Evolutionary conservation across 2,888 invertebrate species (phyloP), one percentile per base, ranked within the genome.

Genomic region (Eristalis tenax): DNA sequence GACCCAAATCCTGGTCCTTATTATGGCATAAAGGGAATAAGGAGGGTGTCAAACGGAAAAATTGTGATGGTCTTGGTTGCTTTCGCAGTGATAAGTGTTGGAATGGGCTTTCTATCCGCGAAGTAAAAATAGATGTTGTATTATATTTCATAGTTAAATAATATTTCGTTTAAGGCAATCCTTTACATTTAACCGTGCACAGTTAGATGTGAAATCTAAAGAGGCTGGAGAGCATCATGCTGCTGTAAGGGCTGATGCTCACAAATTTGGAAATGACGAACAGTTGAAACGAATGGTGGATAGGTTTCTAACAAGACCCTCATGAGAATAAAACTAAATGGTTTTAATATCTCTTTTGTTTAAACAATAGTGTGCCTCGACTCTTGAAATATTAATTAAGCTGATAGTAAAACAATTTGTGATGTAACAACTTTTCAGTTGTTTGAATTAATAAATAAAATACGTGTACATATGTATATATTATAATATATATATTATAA

Each of bases 21-120:
- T 90, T 96, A 96, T 91, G 96, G 96, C 0, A 93, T 95, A 0
- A 93, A 93, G 83, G 95, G 95, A 0, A 63, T 95, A 0, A 94
- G 94, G 76, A 95, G 94, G 89, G 89, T 95, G 8, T 94, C 96
- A 0, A 96, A 96, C 92, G 93, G 93, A 69, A 93, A 94, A 76
- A 94, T 97, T 32, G 95, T 95, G 1, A 88, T 94, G 4, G 90
- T 94, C 26, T 94, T 96, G 82, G 88, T 95, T 15, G 91, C 94
- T 0, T 90, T 96, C 35, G 94, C 95, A 18, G 89, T 94, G 2
- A 50, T 95, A 63, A 95, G 95, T 1, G 93, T 95, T n/a, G 75
- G 94, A 11, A 83, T 96, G 65, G 96, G 96, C 90, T 92, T 95
- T 88, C 91, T 94, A 76, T 93, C 95, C 0, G 94, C 96, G 80